Evolutionary conservation across 1,140 invertebrate genomes (phyloP), one percentile per base, ranked within the genome.

Genomic region (Drosophila punjabiensis): DNA sequence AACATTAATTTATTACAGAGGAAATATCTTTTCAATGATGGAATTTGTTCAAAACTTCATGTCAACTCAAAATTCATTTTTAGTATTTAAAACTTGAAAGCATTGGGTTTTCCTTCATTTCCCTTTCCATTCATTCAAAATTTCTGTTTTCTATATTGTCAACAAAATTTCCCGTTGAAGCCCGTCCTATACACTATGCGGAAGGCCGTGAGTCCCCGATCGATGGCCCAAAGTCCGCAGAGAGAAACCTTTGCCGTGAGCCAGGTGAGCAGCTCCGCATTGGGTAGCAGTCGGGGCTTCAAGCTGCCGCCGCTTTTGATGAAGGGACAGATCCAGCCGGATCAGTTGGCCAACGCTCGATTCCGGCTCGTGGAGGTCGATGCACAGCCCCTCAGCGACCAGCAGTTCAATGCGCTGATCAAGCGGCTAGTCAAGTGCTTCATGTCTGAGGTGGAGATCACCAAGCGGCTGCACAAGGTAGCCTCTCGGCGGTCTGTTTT

Each of bases 361-460:
- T 79, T 79, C 28, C 59, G 58, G 6, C 14, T 80, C 18, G 55
- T 79, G 41, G 50, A 65, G 37, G 11, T 48, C 24, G 32, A 65
- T 5, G 30, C 35, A 20, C 33, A 39, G 10, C 30, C 56, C n/a
- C 43, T 79, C 20, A 61, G 37, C 30, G 66, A 79, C 48, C 53
- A 50, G 35, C 59, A 71, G 18, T 79, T 71, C 24, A 53, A 79
- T n/a, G 58, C 43, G 3, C 33, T 50, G 5, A 64, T 79, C 45
- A 58, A 70, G 32, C 28, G 76, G 3, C 14, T 79, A 18, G 56
- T 79, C 18, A 71, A 79, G 24, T 79, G 58, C 28, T 71, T 79
- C 18, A 79, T 59, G 75, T 41, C 75, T 14, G 75, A 79, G 52
- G 65, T 78, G 52, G 65, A 61, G 14, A 69, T 79, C 28, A 63